Base-by-base conservation (phyloP, 2,888 invertebrate species). In the Erebia palarica region DNA sequence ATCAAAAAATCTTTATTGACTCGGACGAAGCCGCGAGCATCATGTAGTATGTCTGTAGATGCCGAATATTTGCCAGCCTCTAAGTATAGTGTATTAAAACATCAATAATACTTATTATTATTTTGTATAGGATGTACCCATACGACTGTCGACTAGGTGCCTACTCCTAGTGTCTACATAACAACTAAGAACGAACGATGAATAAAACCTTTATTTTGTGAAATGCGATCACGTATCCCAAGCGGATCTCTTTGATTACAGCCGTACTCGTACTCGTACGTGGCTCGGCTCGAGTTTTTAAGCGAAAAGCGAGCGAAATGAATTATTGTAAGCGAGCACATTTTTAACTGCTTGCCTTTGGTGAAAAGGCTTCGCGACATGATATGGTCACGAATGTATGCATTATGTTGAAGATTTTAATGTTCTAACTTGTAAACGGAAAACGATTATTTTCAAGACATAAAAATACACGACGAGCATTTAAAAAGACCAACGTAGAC, bases 241-340 rank as follows among this genome's bases (percentile, higher is more conserved):
- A 80, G 81, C 86, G 87, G 85, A 88, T 87, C 84, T 84, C 82
- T 84, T 86, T 86, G 87, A 88, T 88, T 86, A 82, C 81, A 79
- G 80, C 81, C 77, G 82, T 85, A 87, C 87, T 18, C 18, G 18
- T 55, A 51, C 51, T 18, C 18, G 18, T 55, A 51, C 51, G 86
- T 88, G 86, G 80, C 79, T 85, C 82, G 84, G 83, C 42, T 21
- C 49, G 59, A 5, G 59, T 82, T 84, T 76, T 78, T 78, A 76
- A 78, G 75, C 77, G 83, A 79, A 79, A 81, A 82, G 79, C 80
- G 63, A 72, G 67, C 68, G 68, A 73, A 73, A 71, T 73, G 79
- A 80, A 78, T 78, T 78, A 78, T 78, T 78, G 78, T 80, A 76
- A 79, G 78, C 73, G 75, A 72, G 71, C 75, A 72, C 78, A 80